Conservation (phyloP, 2,113 vertebrate species). For the Nibea albiflora region DNA sequence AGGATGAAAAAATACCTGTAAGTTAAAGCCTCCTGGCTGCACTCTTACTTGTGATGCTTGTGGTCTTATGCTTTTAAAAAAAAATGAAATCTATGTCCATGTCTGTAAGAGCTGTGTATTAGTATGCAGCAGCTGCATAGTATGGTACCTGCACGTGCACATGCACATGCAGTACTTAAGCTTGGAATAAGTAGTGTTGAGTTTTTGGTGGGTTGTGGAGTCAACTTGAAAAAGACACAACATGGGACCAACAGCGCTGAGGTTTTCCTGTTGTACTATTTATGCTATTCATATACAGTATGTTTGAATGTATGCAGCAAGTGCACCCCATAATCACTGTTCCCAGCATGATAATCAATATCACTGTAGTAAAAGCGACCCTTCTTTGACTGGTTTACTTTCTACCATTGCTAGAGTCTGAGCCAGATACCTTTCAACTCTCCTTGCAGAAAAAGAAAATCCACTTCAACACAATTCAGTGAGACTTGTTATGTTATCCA, state of each 20-base stretch:
- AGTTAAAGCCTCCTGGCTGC: slow-evolving; percentile 19
- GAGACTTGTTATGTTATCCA: not conserved
- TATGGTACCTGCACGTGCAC: not conserved
- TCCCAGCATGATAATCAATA: not conserved
- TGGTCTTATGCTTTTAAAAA: slow-evolving; percentile 9
- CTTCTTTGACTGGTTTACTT: not conserved
- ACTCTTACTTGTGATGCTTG: slow-evolving; percentile 19
- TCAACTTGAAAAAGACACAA: not conserved
- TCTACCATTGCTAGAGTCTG: not conserved
- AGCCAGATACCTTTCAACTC: not conserved
- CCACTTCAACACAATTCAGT: not conserved
- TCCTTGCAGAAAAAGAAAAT: not conserved
- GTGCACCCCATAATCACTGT: not conserved
- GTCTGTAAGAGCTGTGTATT: not conserved
- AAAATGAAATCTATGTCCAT: slow-evolving; percentile 4
- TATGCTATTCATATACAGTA: slow-evolving; percentile 5
- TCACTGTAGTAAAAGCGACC: not conserved
- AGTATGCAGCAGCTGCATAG: slow-evolving; percentile 15
- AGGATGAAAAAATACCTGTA: slow-evolving; percentile 3
- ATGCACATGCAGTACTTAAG: not conserved
- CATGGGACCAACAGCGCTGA: not conserved
- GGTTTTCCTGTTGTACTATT: not conserved
- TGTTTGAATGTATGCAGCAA: not conserved
- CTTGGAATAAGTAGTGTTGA: not conserved
- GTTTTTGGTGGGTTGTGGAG: not conserved